These are phyloP conservation scores for Chloroceryle aenea DNA, from an alignment of 2,113 vertebrate genomes.

Conservation along the genomic window DNA sequence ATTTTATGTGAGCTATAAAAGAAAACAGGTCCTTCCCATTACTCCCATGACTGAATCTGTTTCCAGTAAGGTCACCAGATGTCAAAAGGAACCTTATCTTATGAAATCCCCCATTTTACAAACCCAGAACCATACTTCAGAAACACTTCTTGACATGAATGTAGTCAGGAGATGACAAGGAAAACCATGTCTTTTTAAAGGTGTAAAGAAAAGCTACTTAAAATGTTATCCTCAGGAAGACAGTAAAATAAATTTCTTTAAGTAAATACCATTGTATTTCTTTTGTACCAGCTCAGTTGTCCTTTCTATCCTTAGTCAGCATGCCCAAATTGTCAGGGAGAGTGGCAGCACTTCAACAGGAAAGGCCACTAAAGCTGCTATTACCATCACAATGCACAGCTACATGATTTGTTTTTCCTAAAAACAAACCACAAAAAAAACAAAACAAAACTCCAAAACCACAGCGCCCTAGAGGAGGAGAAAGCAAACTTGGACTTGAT, in stretches of 20 bases:
- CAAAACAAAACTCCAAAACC: background rate
- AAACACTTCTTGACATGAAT: background rate
- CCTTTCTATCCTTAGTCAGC: background rate
- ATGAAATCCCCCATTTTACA: background rate
- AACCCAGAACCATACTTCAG: background rate
- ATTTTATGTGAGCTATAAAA: background rate
- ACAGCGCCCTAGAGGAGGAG: background rate
- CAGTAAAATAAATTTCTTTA: background rate
- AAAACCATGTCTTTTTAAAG: background rate
- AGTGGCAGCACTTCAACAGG: background rate
- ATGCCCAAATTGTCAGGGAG: background rate
- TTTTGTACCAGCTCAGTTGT: background rate
- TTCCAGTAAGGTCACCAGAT: background rate
- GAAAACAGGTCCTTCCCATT: background rate
- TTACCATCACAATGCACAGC: background rate
- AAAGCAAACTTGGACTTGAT: background rate
- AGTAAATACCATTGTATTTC: background rate
- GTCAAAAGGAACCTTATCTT: accelerated
- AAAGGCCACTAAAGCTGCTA: background rate
- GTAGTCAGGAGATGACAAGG: background rate
- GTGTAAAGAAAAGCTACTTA: background rate
- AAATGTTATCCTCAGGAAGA: background rate
- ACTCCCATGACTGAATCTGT: background rate
- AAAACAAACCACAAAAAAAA: background rate
- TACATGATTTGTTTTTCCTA: background rate